Evolutionary conservation across 2,797 vertebrate genomes (phyloP).

Genomic region (Thaleichthys pacificus): DNA sequence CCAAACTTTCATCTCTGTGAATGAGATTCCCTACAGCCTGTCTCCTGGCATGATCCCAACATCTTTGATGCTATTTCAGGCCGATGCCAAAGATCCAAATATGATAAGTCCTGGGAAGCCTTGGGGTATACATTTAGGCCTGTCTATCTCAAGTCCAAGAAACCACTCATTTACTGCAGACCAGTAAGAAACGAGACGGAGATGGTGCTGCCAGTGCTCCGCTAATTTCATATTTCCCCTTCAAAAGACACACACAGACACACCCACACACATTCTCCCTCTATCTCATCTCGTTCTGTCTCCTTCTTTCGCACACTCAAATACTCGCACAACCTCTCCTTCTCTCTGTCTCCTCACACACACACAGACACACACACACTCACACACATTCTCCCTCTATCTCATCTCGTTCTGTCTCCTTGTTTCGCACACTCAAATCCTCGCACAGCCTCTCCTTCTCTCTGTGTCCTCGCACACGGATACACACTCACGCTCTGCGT

Average conservation of each 20-base stretch:
- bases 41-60: conserved; percentile 35
- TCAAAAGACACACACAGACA: neutral
- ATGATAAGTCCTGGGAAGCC: conserved; percentile 37
- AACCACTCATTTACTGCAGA: conserved; percentile 42
- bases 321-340: conserved; percentile 4
- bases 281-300: neutral
- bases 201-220: neutral
- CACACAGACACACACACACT: neutral
- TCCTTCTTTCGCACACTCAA: neutral
- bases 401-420: neutral
- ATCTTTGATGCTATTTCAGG: conserved; percentile 50
- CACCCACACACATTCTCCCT: neutral
- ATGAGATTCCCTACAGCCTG: conserved; percentile 1
- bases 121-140: conserved; percentile 45
- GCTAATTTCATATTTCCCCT: neutral
- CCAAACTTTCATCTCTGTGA: neutral
- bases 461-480: conserved; percentile 5
- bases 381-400: neutral
- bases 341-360: conserved; percentile 1
- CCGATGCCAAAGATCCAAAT: conserved; percentile 28
- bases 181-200: neutral
- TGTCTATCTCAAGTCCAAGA: conserved; percentile 25
- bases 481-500: conserved; percentile 12
- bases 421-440: neutral
- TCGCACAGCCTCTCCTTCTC: neutral